These are phyloP conservation scores for Zosterops borbonicus DNA, from an alignment of 2,113 vertebrate species.

Conservation along the genomic window DNA sequence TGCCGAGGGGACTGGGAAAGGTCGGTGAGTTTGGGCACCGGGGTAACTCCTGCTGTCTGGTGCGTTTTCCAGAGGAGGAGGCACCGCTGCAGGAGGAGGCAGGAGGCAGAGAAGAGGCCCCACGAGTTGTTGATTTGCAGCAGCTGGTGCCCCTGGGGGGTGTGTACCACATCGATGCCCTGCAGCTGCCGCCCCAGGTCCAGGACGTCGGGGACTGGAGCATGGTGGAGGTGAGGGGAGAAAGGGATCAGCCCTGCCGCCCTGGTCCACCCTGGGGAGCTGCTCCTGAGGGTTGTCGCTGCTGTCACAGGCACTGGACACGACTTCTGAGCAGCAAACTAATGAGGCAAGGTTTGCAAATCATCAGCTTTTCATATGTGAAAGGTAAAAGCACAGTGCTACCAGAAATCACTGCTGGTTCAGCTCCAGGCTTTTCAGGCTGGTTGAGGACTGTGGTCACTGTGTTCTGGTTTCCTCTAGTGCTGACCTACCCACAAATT, in stretches of 20 bases:
- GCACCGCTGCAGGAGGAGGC: neutral
- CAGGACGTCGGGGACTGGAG: slow-evolving; percentile 76
- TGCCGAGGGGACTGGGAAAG: neutral
- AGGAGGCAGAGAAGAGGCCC: neutral
- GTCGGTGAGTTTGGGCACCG: too few species aligned
- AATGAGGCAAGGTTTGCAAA: neutral
- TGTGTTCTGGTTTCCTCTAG: neutral
- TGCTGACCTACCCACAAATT: neutral
- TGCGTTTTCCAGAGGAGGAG: neutral
- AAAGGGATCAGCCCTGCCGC: neutral
- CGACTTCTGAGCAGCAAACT: neutral
- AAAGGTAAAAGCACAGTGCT: neutral
- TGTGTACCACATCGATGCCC: neutral
- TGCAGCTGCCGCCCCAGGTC: slow-evolving; percentile 67
- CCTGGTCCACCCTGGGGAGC: neutral
- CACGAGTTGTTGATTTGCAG: neutral
- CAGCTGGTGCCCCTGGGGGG: neutral
- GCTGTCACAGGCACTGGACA: fast-evolving
- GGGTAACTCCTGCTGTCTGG: neutral
- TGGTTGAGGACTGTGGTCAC: neutral
- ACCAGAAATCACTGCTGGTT: neutral
- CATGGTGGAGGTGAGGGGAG: slow-evolving; percentile 78
- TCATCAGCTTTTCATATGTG: fast-evolving
- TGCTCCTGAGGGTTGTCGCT: neutral
- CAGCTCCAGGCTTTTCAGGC: neutral